Evolutionary conservation across 2,888 invertebrate species (phyloP).

Genomic region (Suillia variegata): DNA sequence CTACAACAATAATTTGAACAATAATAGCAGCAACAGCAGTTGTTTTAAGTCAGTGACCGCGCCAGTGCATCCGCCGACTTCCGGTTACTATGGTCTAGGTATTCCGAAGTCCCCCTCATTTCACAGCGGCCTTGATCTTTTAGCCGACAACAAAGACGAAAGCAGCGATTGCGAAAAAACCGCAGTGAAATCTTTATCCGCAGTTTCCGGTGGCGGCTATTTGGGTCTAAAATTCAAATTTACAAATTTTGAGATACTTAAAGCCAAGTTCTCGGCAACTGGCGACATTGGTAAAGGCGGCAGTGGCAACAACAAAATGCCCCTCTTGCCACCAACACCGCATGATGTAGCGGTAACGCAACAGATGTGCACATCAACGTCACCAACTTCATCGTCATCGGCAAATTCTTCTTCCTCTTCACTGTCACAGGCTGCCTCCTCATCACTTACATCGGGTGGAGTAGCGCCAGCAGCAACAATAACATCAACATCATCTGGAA

Average conservation of each 20-base stretch:
- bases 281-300: conserved; percentile 40
- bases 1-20: conserved; percentile 15
- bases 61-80: conserved; percentile 17
- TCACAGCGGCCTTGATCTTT: conserved; percentile 83
- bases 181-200: conserved; percentile 7
- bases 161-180: conserved; percentile 21
- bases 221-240: conserved; percentile 33
- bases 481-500: conserved; percentile 35
- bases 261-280: conserved; percentile 51
- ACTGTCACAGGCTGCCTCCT: conserved; percentile 42
- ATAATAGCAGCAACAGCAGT: conserved; percentile 19
- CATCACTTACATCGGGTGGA: conserved; percentile 27
- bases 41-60: conserved; percentile 2
- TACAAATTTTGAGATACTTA: conserved; percentile 47
- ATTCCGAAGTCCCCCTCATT: conserved; percentile 88
- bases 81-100: conserved; percentile 64
- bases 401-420: conserved; percentile 36
- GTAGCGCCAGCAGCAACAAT: conserved; percentile 38
- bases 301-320: conserved; percentile 35
- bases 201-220: background rate
- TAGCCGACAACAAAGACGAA: conserved; percentile 65
- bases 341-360: background rate
- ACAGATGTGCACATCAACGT: conserved; percentile 38
- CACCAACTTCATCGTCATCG: conserved; percentile 29
- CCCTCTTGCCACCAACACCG: conserved; percentile 17